phyloP scores from a whole-genome alignment of 2,797 vertebrate species.

The Urophycis tenuis region DNA sequence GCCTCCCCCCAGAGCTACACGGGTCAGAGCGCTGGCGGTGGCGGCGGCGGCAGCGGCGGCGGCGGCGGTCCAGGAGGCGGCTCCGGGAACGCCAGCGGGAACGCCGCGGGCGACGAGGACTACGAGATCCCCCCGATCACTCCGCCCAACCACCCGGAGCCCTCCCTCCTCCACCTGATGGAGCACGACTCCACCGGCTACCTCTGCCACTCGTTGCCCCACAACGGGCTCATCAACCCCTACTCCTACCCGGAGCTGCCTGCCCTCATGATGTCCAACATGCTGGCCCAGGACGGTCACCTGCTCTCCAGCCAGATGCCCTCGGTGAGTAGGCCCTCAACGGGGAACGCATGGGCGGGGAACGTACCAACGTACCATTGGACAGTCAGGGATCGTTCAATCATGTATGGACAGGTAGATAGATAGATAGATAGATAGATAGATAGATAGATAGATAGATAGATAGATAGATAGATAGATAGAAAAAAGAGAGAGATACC shows the following conservation, averaged over 20 bases:
- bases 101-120: conserved; percentile 83
- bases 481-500: neutral
- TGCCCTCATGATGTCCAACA: conserved; percentile 98
- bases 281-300: conserved; percentile 93
- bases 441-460: neutral
- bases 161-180: conserved; percentile 92
- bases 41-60: conserved; percentile 28
- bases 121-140: conserved; percentile 99
- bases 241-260: conserved; percentile 97
- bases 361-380: neutral
- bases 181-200: conserved; percentile 88
- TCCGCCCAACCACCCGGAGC: conserved; percentile 92
- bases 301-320: conserved; percentile 93
- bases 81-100: conserved; percentile 42
- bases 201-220: conserved; percentile 91
- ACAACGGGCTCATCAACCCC: conserved; percentile 92
- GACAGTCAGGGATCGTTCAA: too few relatives aligned
- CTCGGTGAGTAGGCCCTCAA: conserved; percentile 79
- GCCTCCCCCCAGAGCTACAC: conserved; percentile 74
- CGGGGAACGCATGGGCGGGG: neutral
- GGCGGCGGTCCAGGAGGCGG: too few relatives aligned
- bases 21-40: conserved; percentile 58
- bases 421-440: too few relatives aligned
- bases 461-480: neutral
- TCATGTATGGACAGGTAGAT: neutral